Base-by-base conservation (phyloP, 1,140 invertebrate species). In the Philotrypesis tridentata region DNA sequence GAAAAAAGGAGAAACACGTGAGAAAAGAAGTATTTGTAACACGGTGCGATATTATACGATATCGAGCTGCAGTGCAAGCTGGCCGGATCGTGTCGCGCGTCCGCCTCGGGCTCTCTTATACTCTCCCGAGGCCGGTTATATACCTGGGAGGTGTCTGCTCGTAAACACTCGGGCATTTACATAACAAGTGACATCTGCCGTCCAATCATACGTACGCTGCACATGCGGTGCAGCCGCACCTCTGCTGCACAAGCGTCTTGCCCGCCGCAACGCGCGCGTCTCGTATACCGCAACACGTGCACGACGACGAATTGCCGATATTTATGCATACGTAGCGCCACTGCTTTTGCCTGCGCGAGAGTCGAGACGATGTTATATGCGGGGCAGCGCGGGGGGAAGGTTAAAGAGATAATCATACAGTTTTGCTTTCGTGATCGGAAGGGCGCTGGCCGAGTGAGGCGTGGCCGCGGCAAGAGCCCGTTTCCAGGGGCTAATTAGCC, bases 181-280 rank as follows among this genome's bases (percentile, higher is more conserved):
- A 91, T 90, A 91, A 91, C 87, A 87, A 91, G 89, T 91, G 90
- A 91, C 89, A 91, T 91, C 87, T 88, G 87, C 86, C 80, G 83
- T 85, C 82, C 89, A 89, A 90, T 90, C 87, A 88, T 88, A 89
- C 85, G 68, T 71, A 82, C 84, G 84, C 83, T n/a, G 79, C 25
- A 31, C 61, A 33, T 6, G 55, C 55, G 25, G 0, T 33, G 27
- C 37, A 27, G 33, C 37, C 75, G 61, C 61, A n/a, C 33, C 33
- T 73, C 72, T 21, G 61, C 55, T 25, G 68, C 43, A 25, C 43
- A 60, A 9, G 27, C n/a, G 21, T 75, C 9, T 33, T 31, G 14
- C 72, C n/a, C n/a, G n/a, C n/a, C n/a, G n/a, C n/a, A n/a, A n/a
- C n/a, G n/a, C n/a, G n/a, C n/a, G n/a, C n/a, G n/a, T n/a, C n/a